phyloP scores from a whole-genome alignment of 2,797 vertebrate species.

The Nasua narica region DNA sequence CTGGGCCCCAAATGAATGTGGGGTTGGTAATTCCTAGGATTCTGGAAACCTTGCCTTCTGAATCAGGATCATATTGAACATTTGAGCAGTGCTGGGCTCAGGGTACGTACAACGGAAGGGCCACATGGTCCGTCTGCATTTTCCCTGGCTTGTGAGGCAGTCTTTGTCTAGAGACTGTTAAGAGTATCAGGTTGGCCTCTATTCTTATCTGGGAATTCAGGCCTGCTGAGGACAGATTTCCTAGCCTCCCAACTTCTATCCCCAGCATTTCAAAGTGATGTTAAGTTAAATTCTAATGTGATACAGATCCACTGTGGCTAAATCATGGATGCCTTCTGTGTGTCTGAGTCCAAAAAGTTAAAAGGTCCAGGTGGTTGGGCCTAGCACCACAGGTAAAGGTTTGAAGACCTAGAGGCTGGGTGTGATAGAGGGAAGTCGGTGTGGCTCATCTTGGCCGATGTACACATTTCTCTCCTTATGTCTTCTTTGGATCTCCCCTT shows the following conservation, averaged over 20 bases:
- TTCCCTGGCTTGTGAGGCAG: neutral
- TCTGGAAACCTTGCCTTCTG: neutral
- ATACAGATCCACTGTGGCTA: neutral
- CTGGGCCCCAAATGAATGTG: neutral
- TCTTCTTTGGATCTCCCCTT: neutral
- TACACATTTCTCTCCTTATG: neutral
- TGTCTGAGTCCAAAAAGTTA: neutral
- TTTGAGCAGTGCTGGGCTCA: neutral
- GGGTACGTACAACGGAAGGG: accelerated
- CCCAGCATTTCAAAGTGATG: neutral
- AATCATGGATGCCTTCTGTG: neutral
- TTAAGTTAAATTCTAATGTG: neutral
- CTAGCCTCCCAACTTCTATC: too few species aligned
- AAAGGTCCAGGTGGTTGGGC: neutral
- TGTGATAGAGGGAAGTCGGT: accelerated
- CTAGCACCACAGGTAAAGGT: neutral
- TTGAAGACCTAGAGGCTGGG: neutral
- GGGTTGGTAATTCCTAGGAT: neutral
- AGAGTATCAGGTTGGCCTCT: neutral
- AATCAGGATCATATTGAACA: neutral
- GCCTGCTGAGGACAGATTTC: neutral
- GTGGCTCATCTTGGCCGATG: neutral
- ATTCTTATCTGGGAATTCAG: neutral
- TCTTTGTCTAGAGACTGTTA: neutral
- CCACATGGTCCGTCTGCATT: neutral